Evolutionary conservation across 2,888 invertebrate genomes (phyloP).

Genomic region (Drosophila atroscutellata): DNA sequence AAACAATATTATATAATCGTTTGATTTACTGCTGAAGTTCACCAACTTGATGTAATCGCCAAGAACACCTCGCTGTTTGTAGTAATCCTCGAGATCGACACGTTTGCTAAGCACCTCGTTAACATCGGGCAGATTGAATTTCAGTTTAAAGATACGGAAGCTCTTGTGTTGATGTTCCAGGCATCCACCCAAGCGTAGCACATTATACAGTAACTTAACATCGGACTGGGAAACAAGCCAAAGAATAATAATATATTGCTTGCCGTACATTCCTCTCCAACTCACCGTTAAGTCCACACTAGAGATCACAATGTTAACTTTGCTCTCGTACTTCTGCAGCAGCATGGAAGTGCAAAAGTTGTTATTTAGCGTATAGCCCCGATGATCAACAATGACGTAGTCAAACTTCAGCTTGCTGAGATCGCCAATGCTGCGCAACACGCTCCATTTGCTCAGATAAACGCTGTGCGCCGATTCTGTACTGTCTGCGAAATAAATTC

Average conservation of each 20-base stretch:
- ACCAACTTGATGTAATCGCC: conserved; percentile 83
- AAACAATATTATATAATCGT: conserved; percentile 24
- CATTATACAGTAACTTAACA: conserved; percentile 81
- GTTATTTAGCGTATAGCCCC: conserved; percentile 82
- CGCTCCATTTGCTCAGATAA: conserved; percentile 83
- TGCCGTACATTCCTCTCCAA: too few species aligned
- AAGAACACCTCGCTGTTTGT: conserved; percentile 82
- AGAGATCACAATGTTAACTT: conserved; percentile 82
- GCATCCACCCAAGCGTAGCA: conserved; percentile 81
- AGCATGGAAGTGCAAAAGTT: conserved; percentile 83
- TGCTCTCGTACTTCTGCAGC: conserved; percentile 81
- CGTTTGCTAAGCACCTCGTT: conserved; percentile 77
- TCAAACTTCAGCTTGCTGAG: conserved; percentile 81
- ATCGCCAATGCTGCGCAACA: conserved; percentile 77
- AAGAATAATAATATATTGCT: background rate
- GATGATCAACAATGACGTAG: conserved; percentile 82
- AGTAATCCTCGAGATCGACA: conserved; percentile 83
- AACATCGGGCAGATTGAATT: conserved; percentile 80
- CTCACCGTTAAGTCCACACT: conserved; percentile 83
- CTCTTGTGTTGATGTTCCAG: conserved; percentile 74
- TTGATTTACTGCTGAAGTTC: conserved; percentile 32
- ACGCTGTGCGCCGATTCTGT: conserved; percentile 76
- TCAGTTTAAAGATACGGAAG: conserved; percentile 77
- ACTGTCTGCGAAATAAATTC: conserved; percentile 60
- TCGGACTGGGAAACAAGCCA: conserved; percentile 70